These are phyloP conservation scores for Aspidoscelis tigris DNA, from an alignment of 2,113 vertebrate species.

Conservation along the genomic window DNA sequence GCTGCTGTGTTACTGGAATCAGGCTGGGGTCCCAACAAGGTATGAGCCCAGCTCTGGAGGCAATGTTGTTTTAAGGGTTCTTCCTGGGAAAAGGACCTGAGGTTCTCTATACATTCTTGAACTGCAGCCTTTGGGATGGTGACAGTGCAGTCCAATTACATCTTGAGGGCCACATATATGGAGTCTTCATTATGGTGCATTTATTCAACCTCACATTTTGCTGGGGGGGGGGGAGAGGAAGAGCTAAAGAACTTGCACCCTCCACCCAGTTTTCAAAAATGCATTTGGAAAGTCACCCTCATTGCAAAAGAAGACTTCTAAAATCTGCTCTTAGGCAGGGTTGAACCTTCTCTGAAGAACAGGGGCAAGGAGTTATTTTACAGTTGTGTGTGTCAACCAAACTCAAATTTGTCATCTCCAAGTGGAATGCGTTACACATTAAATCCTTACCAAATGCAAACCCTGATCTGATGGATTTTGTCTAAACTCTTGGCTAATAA, in stretches of 20 bases:
- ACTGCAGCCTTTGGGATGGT: neutral
- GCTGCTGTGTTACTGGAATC: too few relatives aligned
- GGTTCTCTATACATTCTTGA: neutral
- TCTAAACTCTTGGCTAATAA: conserved; percentile 43
- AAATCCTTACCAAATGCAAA: conserved; percentile 63
- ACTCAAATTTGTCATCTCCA: conserved; percentile 61
- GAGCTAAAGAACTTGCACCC: too few relatives aligned
- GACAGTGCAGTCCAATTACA: neutral
- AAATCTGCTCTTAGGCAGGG: conserved; percentile 60
- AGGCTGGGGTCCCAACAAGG: too few relatives aligned
- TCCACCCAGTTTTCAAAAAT: neutral
- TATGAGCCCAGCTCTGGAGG: neutral
- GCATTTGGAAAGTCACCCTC: neutral
- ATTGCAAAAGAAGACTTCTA: conserved; percentile 57
- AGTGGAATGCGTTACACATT: conserved; percentile 67
- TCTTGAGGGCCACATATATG: too few relatives aligned
- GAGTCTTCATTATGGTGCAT: too few relatives aligned
- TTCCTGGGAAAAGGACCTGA: neutral
- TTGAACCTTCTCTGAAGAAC: conserved; percentile 50
- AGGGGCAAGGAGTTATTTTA: conserved; percentile 70
- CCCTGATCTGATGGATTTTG: conserved; percentile 32
- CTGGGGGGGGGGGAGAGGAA: too few relatives aligned
- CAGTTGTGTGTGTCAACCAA: conserved; percentile 69
- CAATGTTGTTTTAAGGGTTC: neutral
- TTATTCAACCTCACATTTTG: too few relatives aligned